Conservation (phyloP, 2,113 vertebrate species). For the Myotis davidii region DNA sequence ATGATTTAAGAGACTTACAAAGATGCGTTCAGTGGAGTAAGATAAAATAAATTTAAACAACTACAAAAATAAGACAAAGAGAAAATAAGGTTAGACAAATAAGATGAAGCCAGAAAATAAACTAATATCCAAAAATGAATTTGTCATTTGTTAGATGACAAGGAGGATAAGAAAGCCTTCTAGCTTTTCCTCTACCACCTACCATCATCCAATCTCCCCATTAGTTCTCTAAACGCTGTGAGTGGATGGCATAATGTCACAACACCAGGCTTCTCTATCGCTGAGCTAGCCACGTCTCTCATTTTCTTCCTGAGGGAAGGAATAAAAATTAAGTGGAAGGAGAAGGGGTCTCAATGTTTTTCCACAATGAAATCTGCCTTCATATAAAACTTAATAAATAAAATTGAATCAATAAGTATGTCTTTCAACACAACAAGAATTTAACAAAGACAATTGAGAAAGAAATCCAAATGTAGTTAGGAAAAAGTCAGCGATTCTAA, state of each 20-base stretch:
- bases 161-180: background rate
- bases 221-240: background rate
- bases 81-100: constrained; percentile 19
- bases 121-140: background rate
- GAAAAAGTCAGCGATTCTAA: background rate
- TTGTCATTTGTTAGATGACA: background rate
- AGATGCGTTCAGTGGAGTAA: background rate
- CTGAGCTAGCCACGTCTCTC: background rate
- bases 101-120: background rate
- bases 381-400: background rate
- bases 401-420: background rate
- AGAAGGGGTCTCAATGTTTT: background rate
- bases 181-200: background rate
- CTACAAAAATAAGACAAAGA: constrained; percentile 16
- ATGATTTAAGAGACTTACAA: constrained; percentile 36
- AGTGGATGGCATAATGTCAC: background rate
- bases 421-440: background rate
- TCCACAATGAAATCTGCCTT: background rate
- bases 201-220: background rate
- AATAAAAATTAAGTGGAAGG: background rate
- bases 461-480: background rate
- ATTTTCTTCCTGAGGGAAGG: background rate
- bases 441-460: background rate
- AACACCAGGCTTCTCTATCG: background rate
- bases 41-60: constrained; percentile 37